phyloP scores from a whole-genome alignment of 2,888 invertebrate genomes.

The Trichopria drosophilae region DNA sequence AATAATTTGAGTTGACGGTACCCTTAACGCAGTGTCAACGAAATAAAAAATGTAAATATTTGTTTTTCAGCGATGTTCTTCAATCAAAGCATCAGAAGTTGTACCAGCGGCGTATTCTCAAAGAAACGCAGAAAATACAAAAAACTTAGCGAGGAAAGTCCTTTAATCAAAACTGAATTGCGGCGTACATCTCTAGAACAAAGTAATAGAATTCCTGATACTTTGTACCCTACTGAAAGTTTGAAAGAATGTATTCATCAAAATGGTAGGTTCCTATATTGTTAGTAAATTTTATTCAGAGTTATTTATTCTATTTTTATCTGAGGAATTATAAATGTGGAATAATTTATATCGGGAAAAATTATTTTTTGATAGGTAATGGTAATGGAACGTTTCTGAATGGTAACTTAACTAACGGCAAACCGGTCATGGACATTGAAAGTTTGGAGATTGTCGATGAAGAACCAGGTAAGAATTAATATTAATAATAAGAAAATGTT shows the following conservation, averaged over 20 bases:
- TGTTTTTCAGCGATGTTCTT: slow-evolving; percentile 69
- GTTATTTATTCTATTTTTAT: no score
- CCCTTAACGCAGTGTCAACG: no score
- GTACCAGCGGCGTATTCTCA: slow-evolving; percentile 60
- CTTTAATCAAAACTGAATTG: slow-evolving; percentile 38
- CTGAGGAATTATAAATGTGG: no score
- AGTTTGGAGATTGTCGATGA: slow-evolving; percentile 42
- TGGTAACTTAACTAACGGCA: no score
- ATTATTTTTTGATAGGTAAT: no score
- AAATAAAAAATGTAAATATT: no score
- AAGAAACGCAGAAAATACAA: slow-evolving; percentile 62
- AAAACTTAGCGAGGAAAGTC: slow-evolving; percentile 61
- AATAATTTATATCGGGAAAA: no score
- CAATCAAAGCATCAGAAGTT: slow-evolving; percentile 64
- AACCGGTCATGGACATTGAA: slow-evolving; percentile 34
- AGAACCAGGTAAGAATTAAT: slow-evolving; percentile 26
- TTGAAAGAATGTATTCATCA: neutral
- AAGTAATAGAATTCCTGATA: neutral
- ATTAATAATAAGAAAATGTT: no score
- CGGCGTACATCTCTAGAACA: neutral
- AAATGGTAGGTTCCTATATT: neutral
- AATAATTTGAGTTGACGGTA: no score
- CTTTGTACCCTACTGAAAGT: neutral
- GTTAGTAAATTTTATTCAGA: no score
- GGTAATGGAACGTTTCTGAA: no score